Percentiles rank a stretch among this genome's conserved stretches.
phyloP scores from a whole-genome alignment of 1,140 invertebrate species.

The Mylabris phalerata region DNA sequence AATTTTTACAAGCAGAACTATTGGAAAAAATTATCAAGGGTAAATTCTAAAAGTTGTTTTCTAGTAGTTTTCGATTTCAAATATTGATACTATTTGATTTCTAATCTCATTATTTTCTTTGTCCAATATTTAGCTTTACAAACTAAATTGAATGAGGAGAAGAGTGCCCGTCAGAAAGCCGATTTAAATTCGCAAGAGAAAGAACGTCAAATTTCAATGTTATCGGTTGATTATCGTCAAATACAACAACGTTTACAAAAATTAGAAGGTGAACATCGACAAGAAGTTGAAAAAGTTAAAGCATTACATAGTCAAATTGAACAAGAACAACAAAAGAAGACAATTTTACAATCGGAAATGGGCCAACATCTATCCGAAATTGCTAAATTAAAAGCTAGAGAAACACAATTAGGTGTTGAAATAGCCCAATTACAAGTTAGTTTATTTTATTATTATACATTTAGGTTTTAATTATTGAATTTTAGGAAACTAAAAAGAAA shows the following conservation, averaged over 20 bases:
- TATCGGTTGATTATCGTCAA: constrained; percentile 88
- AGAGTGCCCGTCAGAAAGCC: constrained; percentile 70
- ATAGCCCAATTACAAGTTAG: constrained; percentile 54
- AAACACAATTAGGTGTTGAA: constrained; percentile 69
- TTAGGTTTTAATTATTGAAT: constrained; percentile 5
- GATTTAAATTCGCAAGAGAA: constrained; percentile 82
- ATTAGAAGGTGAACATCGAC: constrained; percentile 79
- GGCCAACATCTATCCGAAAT: constrained; percentile 63
- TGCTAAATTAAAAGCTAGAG: constrained; percentile 63
- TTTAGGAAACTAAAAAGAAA: constrained; percentile 55
- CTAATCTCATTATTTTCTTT: background rate
- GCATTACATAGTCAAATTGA: constrained; percentile 78
- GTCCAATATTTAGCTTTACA: constrained; percentile 64
- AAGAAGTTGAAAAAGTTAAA: constrained; percentile 82
- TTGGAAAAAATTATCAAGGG: constrained; percentile 30
- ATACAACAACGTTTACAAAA: constrained; percentile 85
- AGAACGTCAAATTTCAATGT: constrained; percentile 88
- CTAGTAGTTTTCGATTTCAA: too few species aligned
- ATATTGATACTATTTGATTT: background rate
- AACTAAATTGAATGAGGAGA: constrained; percentile 86
- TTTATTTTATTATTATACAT: background rate
- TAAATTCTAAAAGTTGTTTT: constrained; percentile 12
- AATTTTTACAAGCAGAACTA: constrained; percentile 30
- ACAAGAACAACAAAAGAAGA: constrained; percentile 79
- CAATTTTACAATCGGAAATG: constrained; percentile 65